Evolutionary conservation across 1,140 invertebrate species (phyloP), one percentile per base, ranked within the genome.

Genomic region (Radopholus similis): DNA sequence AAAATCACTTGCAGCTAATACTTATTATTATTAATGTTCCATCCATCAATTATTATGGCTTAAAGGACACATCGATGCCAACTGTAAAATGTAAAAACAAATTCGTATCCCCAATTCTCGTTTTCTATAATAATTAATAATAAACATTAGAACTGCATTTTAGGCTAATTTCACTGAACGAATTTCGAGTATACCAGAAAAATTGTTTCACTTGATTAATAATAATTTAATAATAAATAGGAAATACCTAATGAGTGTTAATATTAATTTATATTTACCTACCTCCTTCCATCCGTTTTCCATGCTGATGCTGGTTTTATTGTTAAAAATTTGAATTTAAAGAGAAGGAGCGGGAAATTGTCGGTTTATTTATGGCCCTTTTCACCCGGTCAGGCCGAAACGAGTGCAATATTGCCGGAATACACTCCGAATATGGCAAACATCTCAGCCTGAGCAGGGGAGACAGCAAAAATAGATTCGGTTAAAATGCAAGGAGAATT

Each of bases 401-500:
- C 58, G 58, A 62, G 58, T 62, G 58, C 58, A 62, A 62, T 62
- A 62, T 62, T 62, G 38, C 37, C n/a, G 26, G n/a, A n/a, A n/a
- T n/a, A 15, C 30, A 42, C 44, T 47, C 26, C 34, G 13, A 47
- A 62, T 32, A 47, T 62, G 58, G 40, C 58, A 62, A 62, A 62
- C 58, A 40, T 47, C 32, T 34, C 38, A 62, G 40, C 58, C 58
- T 62, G 58, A 62, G 4, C 40, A 42, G 18, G 18, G 26, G 23
- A 44, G 37, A 47, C 21, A 42, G 18, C 11, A 42, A 42, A 42
- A 42, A 18, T 42, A 18, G 11, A 11, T 42, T 1, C 38, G 38
- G 11, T 42, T 42, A 2, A 42, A 42, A 42, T 42, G 38, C 11
- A 13, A 40, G n/a, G 38, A 40, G 38, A 40, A 40, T 0, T 40